phyloP scores from a whole-genome alignment of 2,797 vertebrate species.

The Parauchenoglanis punctatus region DNA sequence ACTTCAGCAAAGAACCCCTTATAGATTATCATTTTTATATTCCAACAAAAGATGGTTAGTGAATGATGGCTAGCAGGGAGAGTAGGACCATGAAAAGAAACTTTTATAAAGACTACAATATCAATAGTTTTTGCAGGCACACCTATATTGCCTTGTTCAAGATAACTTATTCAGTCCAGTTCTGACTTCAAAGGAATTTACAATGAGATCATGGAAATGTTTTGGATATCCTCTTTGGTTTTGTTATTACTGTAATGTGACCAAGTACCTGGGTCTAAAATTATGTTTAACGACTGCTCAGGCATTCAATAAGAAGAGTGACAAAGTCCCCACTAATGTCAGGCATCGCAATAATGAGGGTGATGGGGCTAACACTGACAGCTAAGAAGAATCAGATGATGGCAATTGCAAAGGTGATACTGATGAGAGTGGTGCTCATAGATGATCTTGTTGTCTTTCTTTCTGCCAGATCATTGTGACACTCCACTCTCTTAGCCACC shows the following conservation, averaged over 20 bases:
- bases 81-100: not conserved
- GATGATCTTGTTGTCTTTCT: not conserved
- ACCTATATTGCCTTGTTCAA: slow-evolving; percentile 8
- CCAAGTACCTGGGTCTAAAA: slow-evolving; percentile 4
- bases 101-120: not conserved
- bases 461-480: slow-evolving; percentile 5
- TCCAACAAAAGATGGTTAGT: not conserved
- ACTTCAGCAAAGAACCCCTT: not conserved
- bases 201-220: slow-evolving; percentile 31
- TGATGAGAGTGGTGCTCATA: slow-evolving; percentile 9
- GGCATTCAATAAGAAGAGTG: not conserved
- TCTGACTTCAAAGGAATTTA: slow-evolving; percentile 17
- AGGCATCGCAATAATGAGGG: not conserved
- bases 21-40: not conserved
- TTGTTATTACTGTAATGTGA: slow-evolving; percentile 34
- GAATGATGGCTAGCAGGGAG: not conserved
- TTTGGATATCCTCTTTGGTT: not conserved
- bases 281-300: not conserved
- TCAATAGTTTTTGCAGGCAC: not conserved
- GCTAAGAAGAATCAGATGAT: slow-evolving; percentile 5
- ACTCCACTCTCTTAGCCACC: slow-evolving; percentile 12
- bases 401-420: slow-evolving; percentile 1
- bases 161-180: not conserved
- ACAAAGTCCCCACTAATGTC: not conserved
- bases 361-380: not conserved